Base-by-base conservation (phyloP, 2,797 vertebrate genomes). In the Siniperca undulata region DNA sequence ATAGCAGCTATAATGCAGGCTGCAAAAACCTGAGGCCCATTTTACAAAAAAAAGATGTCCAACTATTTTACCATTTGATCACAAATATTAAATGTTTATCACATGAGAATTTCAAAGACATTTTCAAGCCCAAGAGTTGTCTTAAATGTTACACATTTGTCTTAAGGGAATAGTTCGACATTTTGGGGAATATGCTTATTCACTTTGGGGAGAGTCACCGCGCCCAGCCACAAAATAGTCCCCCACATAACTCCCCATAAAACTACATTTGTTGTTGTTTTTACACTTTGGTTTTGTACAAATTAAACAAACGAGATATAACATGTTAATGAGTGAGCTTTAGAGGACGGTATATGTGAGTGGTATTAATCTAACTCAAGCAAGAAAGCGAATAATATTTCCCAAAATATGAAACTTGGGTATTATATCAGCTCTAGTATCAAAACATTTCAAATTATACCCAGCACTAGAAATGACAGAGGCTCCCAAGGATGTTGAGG, bases 1-100 rank as follows among this genome's bases (percentile, higher is more conserved):
- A 36, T 4, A 64, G n/a, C 46, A 34, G 73, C 48, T 50, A 7
- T 30, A n/a, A 46, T 17, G 38, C 66, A 34, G 19, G 53, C 27
- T 34, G 40, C 34, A 34, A 34, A 61, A 76, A 80, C 67, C 72
- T 48, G 40, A 8, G 14, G 12, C 12, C 30, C 19, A 42, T 71
- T 77, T 53, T n/a, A 61, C 10, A 38, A 53, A n/a, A 27, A 42
- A 42, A 42, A 42, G 8, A 10, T 42, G 8, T 42, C 1, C n/a
- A 19, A 3, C 44, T 24, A 27, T 48, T 34, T 40, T 42, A 67
- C 44, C 56, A 22, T 30, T 17, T 60, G 65, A 44, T 42, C 20
- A 70, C 40, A 13, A 2, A 62, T 64, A 42, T 36, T 36, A 14
- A 11, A 67, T 60, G 34, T 64, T 30, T 1, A 65, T 19, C 22